Base-by-base conservation (phyloP, 2,113 vertebrate species). In the Brachyistius frenatus region DNA sequence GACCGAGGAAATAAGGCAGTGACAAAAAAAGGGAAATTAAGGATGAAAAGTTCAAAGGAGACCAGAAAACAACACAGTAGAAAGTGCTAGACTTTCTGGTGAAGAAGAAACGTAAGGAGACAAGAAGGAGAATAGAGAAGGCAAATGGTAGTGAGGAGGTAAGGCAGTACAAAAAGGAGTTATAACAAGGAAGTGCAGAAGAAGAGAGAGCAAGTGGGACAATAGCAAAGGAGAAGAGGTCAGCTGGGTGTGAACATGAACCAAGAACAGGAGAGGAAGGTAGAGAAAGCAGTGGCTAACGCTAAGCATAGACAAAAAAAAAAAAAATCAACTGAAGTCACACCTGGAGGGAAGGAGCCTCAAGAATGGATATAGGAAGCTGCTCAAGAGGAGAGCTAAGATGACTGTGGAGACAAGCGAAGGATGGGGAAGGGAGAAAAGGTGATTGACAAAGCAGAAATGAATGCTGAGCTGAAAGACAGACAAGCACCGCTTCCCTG, bases 151-250 rank as follows among this genome's bases (percentile, higher is more conserved):
- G n/a, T 31, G 55, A 53, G 30, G 30, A n/a, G 46, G 47, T 32
- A 37, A 33, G 50, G 52, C 30, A 54, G 70, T 60, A 4, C 23
- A 67, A 76, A 36, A 33, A 56, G 15, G 46, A 44, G 54, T 10
- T 32, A 61, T 61, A 64, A 75, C 58, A 31, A 61, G 32, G 64
- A 86, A 32, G 39, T 56, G 31, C 68, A 77, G 14, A 60, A 37
- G 23, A 74, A 55, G 63, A 53, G 72, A 56, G 75, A 84, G 69
- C 65, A 47, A 73, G 72, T 68, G 75, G 64, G 63, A 82, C 23
- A 80, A 68, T 37, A 39, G 62, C 47, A 39, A 46, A 76, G 78
- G 55, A 53, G 63, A 47, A 15, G 54, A 69, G 57, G 58, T 6
- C 76, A 56, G 50, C 71, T 66, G 73, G 57, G 55, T 66, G 73